Conservation (phyloP, 2,888 invertebrate genomes). For the Standfussiana lucernea region DNA sequence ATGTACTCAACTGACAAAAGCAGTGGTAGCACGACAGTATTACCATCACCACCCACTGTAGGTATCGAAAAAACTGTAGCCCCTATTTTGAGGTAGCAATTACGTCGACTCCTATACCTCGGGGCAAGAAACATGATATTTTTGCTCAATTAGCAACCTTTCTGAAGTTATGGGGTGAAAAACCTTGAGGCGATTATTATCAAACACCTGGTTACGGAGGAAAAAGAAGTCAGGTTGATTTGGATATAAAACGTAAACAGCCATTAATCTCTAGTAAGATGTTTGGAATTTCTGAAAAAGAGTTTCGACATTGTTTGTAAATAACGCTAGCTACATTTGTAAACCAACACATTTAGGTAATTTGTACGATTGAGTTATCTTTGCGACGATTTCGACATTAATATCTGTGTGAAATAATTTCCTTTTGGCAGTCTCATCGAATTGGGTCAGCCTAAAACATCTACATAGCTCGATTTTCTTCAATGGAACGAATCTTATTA, state of each 20-base stretch:
- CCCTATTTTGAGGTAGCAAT: conserved; percentile 41
- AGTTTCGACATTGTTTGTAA: conserved; percentile 74
- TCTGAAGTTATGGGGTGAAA: conserved; percentile 64
- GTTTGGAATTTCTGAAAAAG: conserved; percentile 72
- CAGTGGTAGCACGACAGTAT: conserved; percentile 25
- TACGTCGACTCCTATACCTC: conserved; percentile 56
- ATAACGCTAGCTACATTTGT: conserved; percentile 72
- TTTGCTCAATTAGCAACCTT: conserved; percentile 77
- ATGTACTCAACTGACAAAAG: conserved; percentile 26
- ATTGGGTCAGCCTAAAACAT: neutral
- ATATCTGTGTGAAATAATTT: conserved; percentile 1
- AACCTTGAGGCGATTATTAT: conserved; percentile 76
- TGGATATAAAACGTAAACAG: conserved; percentile 67
- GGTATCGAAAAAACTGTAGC: neutral
- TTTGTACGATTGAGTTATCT: conserved; percentile 46
- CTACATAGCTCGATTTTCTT: neutral
- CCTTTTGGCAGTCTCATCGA: neutral
- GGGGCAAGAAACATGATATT: conserved; percentile 77
- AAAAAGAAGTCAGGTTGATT: conserved; percentile 65
- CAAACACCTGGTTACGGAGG: conserved; percentile 74
- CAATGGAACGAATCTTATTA: neutral
- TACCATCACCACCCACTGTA: neutral
- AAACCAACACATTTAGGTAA: conserved; percentile 62
- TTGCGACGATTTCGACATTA: conserved; percentile 18
- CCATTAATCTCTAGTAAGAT: conserved; percentile 71